These are phyloP conservation scores for Rhadina sibilatrix DNA, from an alignment of 2,113 vertebrate genomes.

Conservation along the genomic window DNA sequence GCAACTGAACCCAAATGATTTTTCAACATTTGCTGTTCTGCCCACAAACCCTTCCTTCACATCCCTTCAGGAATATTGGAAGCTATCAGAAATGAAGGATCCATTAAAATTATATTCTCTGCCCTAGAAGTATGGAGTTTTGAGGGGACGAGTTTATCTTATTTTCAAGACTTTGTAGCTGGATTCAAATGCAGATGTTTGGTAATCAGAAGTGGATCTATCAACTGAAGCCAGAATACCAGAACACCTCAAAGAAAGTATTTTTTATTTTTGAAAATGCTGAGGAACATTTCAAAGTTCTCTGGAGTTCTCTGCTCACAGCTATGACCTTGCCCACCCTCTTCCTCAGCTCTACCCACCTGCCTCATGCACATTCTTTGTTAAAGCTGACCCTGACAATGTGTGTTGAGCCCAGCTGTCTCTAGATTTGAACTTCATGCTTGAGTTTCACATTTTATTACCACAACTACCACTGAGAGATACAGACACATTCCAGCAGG, in stretches of 20 bases:
- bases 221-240: background rate
- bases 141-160: background rate
- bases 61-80: background rate
- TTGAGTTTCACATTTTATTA: background rate
- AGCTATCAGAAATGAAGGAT: background rate
- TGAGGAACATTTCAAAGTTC: background rate
- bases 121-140: background rate
- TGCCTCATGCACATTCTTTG: background rate
- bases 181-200: background rate
- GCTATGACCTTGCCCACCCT: background rate
- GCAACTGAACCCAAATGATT: background rate
- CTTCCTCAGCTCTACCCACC: background rate
- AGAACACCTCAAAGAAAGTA: background rate
- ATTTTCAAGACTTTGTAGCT: background rate
- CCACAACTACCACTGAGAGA: background rate
- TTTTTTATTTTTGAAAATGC: background rate
- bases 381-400: background rate
- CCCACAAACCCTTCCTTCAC: background rate
- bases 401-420: background rate
- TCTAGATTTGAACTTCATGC: background rate
- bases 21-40: background rate
- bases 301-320: background rate
- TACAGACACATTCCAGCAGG: fast-evolving
- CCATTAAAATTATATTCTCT: background rate
- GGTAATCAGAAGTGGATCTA: background rate